A percentile compares a stretch with the other conserved stretches of the same genome.
These are phyloP conservation scores for Empidonax alnorum DNA, from an alignment of 2,113 vertebrate genomes.

Conservation along the genomic window DNA sequence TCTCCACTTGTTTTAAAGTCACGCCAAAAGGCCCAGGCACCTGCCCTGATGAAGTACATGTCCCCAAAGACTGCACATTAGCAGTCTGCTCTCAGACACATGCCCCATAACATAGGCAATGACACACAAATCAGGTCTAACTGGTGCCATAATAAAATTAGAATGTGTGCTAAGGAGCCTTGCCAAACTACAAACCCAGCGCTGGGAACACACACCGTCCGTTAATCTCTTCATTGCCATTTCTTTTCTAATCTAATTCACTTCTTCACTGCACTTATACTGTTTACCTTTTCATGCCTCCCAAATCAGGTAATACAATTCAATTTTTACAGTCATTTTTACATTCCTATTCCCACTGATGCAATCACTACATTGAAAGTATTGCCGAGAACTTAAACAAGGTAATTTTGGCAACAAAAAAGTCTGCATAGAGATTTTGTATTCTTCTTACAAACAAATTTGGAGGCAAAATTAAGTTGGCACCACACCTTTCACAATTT, in stretches of 20 bases:
- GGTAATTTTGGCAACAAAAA: neutral
- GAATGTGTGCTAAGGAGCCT: neutral
- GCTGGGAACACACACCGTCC: neutral
- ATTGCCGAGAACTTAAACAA: neutral
- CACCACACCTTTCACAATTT: neutral
- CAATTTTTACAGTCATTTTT: constrained; percentile 11
- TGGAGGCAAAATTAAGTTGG: neutral
- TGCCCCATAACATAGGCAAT: neutral
- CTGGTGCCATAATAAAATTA: neutral
- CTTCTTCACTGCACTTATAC: neutral
- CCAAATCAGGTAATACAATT: constrained; percentile 23
- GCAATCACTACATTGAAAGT: neutral
- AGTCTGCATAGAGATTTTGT: neutral
- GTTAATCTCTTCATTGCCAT: neutral
- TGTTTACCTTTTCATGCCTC: neutral
- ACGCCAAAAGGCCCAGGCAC: neutral
- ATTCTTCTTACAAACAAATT: neutral
- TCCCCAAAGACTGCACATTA: neutral
- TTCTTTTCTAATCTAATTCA: neutral
- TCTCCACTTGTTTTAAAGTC: neutral
- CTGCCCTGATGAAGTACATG: neutral
- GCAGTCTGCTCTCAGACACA: neutral
- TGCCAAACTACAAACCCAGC: neutral
- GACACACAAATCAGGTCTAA: neutral
- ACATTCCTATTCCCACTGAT: neutral